phyloP scores from a whole-genome alignment of 2,797 vertebrate species.

The Sebastes vulpes region DNA sequence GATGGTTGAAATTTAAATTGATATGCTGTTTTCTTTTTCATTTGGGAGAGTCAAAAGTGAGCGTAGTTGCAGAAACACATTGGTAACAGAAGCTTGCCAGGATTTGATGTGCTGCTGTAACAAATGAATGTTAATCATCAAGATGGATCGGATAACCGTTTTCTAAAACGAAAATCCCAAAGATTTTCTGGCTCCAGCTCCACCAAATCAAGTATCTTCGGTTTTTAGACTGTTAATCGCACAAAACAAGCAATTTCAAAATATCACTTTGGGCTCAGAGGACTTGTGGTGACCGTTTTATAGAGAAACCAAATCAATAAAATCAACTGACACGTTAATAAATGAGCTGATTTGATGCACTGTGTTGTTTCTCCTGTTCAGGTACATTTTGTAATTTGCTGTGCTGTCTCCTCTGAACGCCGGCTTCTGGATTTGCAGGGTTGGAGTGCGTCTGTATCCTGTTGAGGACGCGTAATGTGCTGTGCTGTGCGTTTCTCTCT shows the following conservation, averaged over 20 bases:
- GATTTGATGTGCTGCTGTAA: neutral
- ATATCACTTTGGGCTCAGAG: neutral
- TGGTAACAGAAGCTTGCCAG: neutral
- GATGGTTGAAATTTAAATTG: too few relatives aligned
- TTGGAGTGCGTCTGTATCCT: conserved; percentile 19
- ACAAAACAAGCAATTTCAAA: too few relatives aligned
- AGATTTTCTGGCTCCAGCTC: neutral
- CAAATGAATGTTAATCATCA: neutral
- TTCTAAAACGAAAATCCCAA: neutral
- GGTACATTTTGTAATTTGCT: neutral
- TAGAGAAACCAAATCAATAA: neutral
- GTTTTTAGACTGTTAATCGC: too few relatives aligned
- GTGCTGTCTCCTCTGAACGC: conserved; percentile 1
- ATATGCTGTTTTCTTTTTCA: too few relatives aligned
- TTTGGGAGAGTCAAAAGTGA: too few relatives aligned
- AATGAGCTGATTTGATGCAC: neutral
- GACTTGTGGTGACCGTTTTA: neutral
- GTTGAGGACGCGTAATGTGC: conserved; percentile 22
- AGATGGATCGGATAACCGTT: neutral
- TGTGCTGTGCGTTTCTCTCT: conserved; percentile 19
- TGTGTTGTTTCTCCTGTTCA: neutral
- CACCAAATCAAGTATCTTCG: too few relatives aligned
- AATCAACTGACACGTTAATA: neutral
- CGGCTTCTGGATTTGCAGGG: conserved; percentile 3
- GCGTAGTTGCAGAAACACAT: too few relatives aligned